Conservation (phyloP, 2,113 vertebrate species). For the Coturnix japonica region DNA sequence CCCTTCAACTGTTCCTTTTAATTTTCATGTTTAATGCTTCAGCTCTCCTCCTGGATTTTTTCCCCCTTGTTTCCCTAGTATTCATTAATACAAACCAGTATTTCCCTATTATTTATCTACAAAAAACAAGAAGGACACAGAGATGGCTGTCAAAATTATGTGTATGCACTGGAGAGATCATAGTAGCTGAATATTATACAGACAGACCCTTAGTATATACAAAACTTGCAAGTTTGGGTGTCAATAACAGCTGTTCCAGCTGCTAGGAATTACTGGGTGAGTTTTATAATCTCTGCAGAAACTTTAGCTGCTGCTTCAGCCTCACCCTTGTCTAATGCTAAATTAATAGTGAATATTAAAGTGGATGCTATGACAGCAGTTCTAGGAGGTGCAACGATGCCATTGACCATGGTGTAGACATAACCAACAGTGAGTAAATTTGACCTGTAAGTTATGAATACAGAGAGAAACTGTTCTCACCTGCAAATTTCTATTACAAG, state of each 20-base stretch:
- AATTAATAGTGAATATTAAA: rapidly evolving
- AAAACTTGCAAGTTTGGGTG: neutral
- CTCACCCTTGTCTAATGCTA: neutral
- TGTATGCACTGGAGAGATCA: neutral
- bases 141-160: neutral
- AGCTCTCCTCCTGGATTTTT: neutral
- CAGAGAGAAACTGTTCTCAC: neutral
- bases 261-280: neutral
- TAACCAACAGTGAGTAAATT: neutral
- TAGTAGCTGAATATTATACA: neutral
- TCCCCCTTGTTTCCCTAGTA: neutral
- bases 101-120: neutral
- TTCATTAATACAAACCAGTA: neutral
- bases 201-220: neutral
- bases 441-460: neutral
- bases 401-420: neutral
- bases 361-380: neutral
- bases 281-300: neutral
- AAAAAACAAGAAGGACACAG: slow-evolving; percentile 15
- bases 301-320: neutral
- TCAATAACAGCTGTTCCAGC: neutral
- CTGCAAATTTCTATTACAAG: slow-evolving; percentile 44
- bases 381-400: neutral
- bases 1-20: neutral
- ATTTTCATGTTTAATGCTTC: neutral